These are phyloP conservation scores for Hermetia illucens DNA, from an alignment of 1,140 invertebrate species.

Conservation along the genomic window DNA sequence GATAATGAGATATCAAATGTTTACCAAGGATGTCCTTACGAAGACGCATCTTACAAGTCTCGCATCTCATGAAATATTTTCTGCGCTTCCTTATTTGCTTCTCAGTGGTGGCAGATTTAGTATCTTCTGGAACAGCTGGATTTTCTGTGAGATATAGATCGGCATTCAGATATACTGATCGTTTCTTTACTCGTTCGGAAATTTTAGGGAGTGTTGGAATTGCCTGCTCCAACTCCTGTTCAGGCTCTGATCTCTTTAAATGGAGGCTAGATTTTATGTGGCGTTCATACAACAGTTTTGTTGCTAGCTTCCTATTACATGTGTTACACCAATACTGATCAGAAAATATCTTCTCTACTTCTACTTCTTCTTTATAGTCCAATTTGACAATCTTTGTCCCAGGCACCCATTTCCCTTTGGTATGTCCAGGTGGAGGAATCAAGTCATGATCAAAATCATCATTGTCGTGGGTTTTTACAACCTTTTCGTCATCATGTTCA, in stretches of 20 bases:
- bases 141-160: neutral
- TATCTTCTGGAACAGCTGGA: constrained; percentile 2
- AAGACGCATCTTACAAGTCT: constrained; percentile 53
- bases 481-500: constrained; percentile 6
- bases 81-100: constrained; percentile 39
- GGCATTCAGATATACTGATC: constrained; percentile 22
- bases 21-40: constrained; percentile 56
- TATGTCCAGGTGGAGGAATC: constrained; percentile 48
- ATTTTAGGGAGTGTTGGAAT: constrained; percentile 11
- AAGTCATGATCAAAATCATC: constrained; percentile 22
- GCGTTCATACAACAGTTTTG: constrained; percentile 54
- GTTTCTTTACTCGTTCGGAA: constrained; percentile 10
- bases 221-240: constrained; percentile 45
- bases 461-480: constrained; percentile 14
- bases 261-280: constrained; percentile 60
- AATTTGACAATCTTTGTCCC: constrained; percentile 34
- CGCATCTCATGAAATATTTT: constrained; percentile 43
- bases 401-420: constrained; percentile 64
- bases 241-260: constrained; percentile 48
- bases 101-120: constrained; percentile 6
- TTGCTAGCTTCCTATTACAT: constrained; percentile 58
- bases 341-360: constrained; percentile 32
- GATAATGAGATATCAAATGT: constrained; percentile 71
- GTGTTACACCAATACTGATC: constrained; percentile 63
- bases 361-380: constrained; percentile 36